Evolutionary conservation across 2,888 invertebrate species (phyloP).

Genomic region (Xylophagus ater): DNA sequence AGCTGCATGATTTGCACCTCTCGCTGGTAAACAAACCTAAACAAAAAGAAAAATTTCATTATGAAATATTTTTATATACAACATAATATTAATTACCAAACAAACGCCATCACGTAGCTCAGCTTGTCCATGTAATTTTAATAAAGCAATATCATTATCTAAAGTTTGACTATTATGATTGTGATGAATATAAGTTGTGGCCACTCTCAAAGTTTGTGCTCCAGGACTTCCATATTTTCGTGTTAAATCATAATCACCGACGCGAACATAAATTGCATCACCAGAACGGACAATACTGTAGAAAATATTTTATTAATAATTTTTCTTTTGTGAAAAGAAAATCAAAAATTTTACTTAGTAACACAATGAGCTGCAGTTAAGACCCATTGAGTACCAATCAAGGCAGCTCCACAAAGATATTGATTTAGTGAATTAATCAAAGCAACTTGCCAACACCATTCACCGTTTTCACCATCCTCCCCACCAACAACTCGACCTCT

Average conservation of each 20-base stretch:
- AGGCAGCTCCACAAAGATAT: constrained; percentile 84
- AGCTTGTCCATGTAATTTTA: constrained; percentile 80
- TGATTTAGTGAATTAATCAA: constrained; percentile 87
- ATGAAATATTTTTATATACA: constrained; percentile 3
- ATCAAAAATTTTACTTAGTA: constrained; percentile 57
- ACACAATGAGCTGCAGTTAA: constrained; percentile 90
- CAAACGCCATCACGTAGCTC: constrained; percentile 72
- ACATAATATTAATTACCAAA: constrained; percentile 23
- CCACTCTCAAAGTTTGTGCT: constrained; percentile 80
- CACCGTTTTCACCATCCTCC: constrained; percentile 79
- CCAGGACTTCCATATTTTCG: constrained; percentile 84
- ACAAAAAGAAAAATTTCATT: constrained; percentile 41
- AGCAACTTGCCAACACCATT: constrained; percentile 95
- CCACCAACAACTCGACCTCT: constrained; percentile 67
- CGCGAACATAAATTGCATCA: constrained; percentile 85
- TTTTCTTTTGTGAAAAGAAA: neutral
- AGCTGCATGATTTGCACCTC: constrained; percentile 78
- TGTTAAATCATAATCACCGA: constrained; percentile 85
- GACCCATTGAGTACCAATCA: constrained; percentile 91
- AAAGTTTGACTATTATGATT: constrained; percentile 91
- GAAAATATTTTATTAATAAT: constrained; percentile 12
- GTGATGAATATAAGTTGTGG: constrained; percentile 90
- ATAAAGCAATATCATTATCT: constrained; percentile 86
- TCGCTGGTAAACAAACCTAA: constrained; percentile 76
- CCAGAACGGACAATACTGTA: constrained; percentile 82